phyloP scores from a whole-genome alignment of 2,797 vertebrate genomes.

The Pelodytes ibericus region DNA sequence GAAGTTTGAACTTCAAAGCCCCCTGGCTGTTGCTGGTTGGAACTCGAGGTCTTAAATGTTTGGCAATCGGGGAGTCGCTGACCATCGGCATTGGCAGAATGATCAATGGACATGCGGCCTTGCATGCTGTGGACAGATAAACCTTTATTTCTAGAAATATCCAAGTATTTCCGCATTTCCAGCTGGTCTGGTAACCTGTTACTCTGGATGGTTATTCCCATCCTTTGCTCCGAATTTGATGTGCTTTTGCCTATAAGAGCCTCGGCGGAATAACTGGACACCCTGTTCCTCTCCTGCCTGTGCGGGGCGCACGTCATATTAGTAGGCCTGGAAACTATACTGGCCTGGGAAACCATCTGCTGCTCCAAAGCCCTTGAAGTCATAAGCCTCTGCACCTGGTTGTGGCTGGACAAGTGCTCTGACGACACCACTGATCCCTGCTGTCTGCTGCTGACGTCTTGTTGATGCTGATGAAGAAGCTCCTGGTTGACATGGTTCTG shows the following conservation, averaged over 20 bases:
- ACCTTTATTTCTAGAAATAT: constrained; percentile 88
- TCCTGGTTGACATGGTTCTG: constrained; percentile 82
- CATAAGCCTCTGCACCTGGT: constrained; percentile 92
- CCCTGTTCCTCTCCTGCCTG: constrained; percentile 91
- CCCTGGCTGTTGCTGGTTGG: constrained; percentile 76
- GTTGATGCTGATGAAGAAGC: constrained; percentile 74
- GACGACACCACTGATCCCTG: constrained; percentile 71
- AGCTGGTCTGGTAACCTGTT: constrained; percentile 86
- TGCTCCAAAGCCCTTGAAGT: constrained; percentile 88
- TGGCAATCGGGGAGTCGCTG: constrained; percentile 89
- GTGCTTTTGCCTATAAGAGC: constrained; percentile 93
- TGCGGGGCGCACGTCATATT: constrained; percentile 88
- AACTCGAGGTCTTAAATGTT: constrained; percentile 84
- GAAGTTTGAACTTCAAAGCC: constrained; percentile 90
- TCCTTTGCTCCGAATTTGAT: constrained; percentile 86
- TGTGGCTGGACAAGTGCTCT: constrained; percentile 80
- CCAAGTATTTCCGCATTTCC: constrained; percentile 91
- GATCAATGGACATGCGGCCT: constrained; percentile 81
- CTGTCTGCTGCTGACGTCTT: constrained; percentile 71
- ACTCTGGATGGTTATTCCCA: constrained; percentile 86
- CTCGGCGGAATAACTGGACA: constrained; percentile 98
- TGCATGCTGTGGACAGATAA: constrained; percentile 86
- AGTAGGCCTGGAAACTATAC: constrained; percentile 84
- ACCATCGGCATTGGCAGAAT: constrained; percentile 78
- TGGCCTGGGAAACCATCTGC: constrained; percentile 90